Conservation (phyloP, 2,113 vertebrate species). For the Nothobranchius furzeri region DNA sequence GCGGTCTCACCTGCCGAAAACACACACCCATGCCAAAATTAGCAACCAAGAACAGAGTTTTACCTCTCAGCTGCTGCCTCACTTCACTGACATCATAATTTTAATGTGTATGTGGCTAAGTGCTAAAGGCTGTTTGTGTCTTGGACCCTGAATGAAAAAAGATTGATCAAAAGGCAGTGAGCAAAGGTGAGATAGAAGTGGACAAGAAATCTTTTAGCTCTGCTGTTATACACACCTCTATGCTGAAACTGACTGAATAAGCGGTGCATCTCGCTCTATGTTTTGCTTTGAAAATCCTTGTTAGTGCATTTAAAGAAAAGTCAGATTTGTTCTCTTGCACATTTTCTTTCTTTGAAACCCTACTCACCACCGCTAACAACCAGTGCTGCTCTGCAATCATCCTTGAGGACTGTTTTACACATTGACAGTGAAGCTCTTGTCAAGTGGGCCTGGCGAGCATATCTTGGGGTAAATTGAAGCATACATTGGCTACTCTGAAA, state of each 20-base stretch:
- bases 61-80: slow-evolving; percentile 35
- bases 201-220: slow-evolving; percentile 7
- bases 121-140: slow-evolving; percentile 37
- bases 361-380: slow-evolving; percentile 45
- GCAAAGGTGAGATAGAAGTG: slow-evolving; percentile 14
- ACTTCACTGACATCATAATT: slow-evolving; percentile 24
- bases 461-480: slow-evolving; percentile 63
- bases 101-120: slow-evolving; percentile 22
- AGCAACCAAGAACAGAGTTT: slow-evolving; percentile 49
- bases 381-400: slow-evolving; percentile 60
- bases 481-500: slow-evolving; percentile 64
- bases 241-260: slow-evolving; percentile 42
- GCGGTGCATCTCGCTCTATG: slow-evolving; percentile 13
- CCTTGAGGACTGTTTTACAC: slow-evolving; percentile 61
- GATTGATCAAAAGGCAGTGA: background rate
- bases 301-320: slow-evolving; percentile 22
- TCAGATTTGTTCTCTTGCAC: slow-evolving; percentile 23
- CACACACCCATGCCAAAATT: slow-evolving; percentile 43
- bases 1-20: slow-evolving; percentile 68
- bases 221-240: background rate
- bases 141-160: slow-evolving; percentile 39
- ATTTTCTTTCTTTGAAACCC: slow-evolving; percentile 36
- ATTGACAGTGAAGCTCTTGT: slow-evolving; percentile 55
- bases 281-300: slow-evolving; percentile 22
- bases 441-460: slow-evolving; percentile 59